phyloP scores from a whole-genome alignment of 2,797 vertebrate species.

The Gouania willdenowi region DNA sequence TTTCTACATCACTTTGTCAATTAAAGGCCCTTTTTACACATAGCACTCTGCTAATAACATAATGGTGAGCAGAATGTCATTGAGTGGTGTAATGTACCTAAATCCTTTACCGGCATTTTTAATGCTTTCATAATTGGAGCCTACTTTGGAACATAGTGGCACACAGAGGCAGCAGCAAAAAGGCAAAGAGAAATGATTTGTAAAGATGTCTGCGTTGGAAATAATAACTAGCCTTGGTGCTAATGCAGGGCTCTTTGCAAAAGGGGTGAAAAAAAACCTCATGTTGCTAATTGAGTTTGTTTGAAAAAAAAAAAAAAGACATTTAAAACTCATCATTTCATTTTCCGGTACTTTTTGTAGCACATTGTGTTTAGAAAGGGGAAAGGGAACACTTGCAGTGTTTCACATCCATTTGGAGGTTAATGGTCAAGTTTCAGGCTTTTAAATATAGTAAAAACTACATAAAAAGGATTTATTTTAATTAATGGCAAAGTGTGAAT shows the following conservation, averaged over 20 bases:
- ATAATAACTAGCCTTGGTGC: constrained; percentile 80
- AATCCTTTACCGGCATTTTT: constrained; percentile 75
- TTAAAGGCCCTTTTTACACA: constrained; percentile 73
- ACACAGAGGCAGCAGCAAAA: constrained; percentile 52
- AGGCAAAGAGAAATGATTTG: constrained; percentile 78
- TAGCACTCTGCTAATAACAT: constrained; percentile 79
- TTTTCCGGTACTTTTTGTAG: constrained; percentile 77
- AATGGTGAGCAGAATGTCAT: constrained; percentile 82
- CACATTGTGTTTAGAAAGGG: constrained; percentile 68
- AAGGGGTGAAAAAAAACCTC: constrained; percentile 55
- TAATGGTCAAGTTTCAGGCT: constrained; percentile 84
- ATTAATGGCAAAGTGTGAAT: constrained; percentile 76
- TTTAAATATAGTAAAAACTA: constrained; percentile 77
- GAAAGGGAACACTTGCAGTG: constrained; percentile 56
- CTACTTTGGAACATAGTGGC: constrained; percentile 74
- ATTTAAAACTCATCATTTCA: constrained; percentile 86
- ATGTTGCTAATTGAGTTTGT: constrained; percentile 79
- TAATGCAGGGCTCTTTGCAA: constrained; percentile 81
- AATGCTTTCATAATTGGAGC: constrained; percentile 83
- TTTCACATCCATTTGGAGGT: constrained; percentile 81
- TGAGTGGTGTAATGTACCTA: constrained; percentile 83
- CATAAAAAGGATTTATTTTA: constrained; percentile 78
- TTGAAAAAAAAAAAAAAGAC: constrained; percentile 80
- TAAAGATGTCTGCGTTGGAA: constrained; percentile 73
- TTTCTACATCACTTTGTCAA: constrained; percentile 67